phyloP scores from a whole-genome alignment of 2,113 vertebrate genomes.

The Lamprotornis superbus region DNA sequence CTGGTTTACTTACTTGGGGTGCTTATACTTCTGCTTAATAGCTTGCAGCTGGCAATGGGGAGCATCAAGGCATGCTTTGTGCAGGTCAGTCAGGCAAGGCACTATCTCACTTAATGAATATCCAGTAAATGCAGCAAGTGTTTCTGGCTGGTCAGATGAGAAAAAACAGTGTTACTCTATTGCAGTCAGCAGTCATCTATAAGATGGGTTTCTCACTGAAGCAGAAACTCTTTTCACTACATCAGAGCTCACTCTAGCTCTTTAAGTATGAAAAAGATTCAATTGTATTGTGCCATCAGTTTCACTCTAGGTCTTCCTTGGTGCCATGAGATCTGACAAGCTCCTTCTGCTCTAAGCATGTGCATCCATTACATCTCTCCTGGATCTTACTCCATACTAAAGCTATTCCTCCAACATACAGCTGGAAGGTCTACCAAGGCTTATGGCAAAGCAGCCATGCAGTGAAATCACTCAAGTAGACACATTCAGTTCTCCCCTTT shows the following conservation, averaged over 20 bases:
- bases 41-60: conserved; percentile 80
- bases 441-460: background rate
- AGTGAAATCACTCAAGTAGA: background rate
- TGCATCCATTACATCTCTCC: background rate
- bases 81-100: conserved; percentile 85
- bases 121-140: conserved; percentile 82
- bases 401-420: background rate
- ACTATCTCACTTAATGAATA: conserved; percentile 83
- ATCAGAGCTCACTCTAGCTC: background rate
- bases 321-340: background rate
- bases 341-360: background rate
- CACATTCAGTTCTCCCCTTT: background rate
- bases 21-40: conserved; percentile 86
- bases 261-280: background rate
- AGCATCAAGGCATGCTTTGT: conserved; percentile 77
- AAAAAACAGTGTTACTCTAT: background rate
- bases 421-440: background rate
- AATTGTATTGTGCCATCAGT: background rate
- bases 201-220: background rate
- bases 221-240: background rate
- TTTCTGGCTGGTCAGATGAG: conserved; percentile 77
- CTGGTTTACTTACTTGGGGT: conserved; percentile 78
- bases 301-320: background rate
- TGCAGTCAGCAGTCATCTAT: background rate
- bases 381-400: background rate